Evolutionary conservation across 2,888 invertebrate genomes (phyloP), one percentile per base, ranked within the genome.

Genomic region (Cylindroiulus punctatus): DNA sequence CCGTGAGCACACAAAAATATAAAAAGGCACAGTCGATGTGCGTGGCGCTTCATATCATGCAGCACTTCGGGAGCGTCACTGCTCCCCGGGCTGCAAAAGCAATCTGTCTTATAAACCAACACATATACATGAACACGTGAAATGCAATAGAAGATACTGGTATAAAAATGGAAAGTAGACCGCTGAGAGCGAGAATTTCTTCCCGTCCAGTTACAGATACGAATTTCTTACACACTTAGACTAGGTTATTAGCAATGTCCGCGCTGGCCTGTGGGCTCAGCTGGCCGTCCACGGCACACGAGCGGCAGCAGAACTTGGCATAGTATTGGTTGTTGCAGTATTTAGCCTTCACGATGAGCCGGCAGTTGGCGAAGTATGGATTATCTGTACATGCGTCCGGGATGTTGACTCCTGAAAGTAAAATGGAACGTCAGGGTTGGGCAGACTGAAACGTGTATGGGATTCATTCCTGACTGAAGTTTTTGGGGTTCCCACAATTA

Each of bases 261-360:
- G 26, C 83, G 42, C 7, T 83, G 32, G 26, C 47, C 17, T 44
- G 26, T 26, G 83, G 86, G 36, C 76, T 92, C 87, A 96, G 91
- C 90, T 95, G 95, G 0, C 97, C 97, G 0, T 96, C 96, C 90
- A 95, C 93, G 87, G 96, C 96, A 91, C 98, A 98, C 0, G 97
- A 97, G 90, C 95, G 94, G 92, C 98, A 98, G 91, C 98, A 98
- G 94, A 97, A 97, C 88, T 93, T 93, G 91, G 93, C 93, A 88
- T 96, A 96, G 89, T 91, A 91, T 88, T 93, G 93, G 92, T 98
- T 97, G n/a, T 92, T 92, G 91, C 98, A 98, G 91, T 95, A 96
- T 87, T 93, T 93, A 87, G 95, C 97, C 89, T 93, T 92, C 3
- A 98, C 97, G 89, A 98, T 98, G 86, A 98, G 93, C 81, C 93